These are phyloP conservation scores for Araneus ventricosus DNA, from an alignment of 1,140 invertebrate genomes.

Conservation along the genomic window DNA sequence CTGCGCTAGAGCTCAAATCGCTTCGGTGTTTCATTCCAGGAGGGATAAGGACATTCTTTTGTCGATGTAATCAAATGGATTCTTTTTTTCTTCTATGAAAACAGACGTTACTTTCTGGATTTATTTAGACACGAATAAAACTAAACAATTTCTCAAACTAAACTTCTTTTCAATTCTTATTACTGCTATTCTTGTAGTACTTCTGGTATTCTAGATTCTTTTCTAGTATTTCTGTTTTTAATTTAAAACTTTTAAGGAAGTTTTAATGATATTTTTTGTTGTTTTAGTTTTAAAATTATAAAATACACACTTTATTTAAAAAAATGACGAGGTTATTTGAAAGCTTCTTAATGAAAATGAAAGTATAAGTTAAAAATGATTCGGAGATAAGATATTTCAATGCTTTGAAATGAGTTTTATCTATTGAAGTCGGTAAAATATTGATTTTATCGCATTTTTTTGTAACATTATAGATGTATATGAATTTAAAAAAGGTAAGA, in stretches of 20 bases:
- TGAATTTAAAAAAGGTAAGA: no score
- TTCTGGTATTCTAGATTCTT: background rate
- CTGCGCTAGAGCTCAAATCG: background rate
- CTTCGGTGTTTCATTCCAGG: conserved; percentile 18
- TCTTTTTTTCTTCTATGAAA: background rate
- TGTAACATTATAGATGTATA: no score
- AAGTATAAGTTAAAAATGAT: no score
- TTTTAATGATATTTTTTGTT: background rate
- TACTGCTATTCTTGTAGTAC: background rate
- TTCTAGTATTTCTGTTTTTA: background rate
- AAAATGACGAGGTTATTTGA: no score
- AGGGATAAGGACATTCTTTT: conserved; percentile 30
- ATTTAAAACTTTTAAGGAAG: background rate
- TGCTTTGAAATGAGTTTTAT: no score
- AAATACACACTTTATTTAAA: no score
- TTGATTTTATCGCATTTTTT: no score
- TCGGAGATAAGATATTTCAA: no score
- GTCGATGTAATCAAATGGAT: conserved; percentile 25
- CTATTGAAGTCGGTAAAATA: no score
- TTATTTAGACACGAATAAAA: conserved; percentile 2
- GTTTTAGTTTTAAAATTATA: no score
- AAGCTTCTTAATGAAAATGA: no score
- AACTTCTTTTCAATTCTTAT: background rate
- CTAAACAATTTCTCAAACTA: background rate
- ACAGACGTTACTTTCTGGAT: background rate